Conservation (phyloP, 2,888 invertebrate genomes). For the Drosophila multiciliata region DNA sequence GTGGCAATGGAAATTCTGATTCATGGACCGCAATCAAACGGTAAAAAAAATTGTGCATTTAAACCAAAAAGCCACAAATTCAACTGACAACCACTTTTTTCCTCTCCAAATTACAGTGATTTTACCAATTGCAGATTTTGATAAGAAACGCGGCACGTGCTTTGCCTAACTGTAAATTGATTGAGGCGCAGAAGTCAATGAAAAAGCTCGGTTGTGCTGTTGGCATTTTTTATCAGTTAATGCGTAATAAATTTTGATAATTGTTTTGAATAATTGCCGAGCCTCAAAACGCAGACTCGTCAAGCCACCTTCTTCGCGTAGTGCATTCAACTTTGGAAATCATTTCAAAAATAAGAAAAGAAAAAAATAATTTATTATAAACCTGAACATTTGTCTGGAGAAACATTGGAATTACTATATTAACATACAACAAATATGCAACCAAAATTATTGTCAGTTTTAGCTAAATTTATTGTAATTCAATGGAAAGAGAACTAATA, state of each 20-base stretch:
- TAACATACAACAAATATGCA: conserved; percentile 37
- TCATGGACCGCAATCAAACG: conserved; percentile 57
- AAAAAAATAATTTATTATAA: not conserved
- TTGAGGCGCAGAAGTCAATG: conserved; percentile 46
- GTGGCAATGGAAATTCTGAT: conserved; percentile 56
- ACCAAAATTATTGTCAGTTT: conserved; percentile 59
- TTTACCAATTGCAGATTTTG: conserved; percentile 1
- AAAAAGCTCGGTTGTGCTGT: conserved; percentile 14
- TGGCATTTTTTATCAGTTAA: conserved; percentile 44
- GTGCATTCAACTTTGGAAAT: conserved; percentile 71
- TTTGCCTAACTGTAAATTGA: conserved; percentile 60
- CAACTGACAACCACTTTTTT: not conserved
- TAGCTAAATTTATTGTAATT: conserved; percentile 42
- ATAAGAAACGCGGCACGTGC: conserved; percentile 61
- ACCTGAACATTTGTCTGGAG: conserved; percentile 10
- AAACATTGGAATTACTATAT: conserved; percentile 30
- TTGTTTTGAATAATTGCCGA: conserved; percentile 22
- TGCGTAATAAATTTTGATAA: conserved; percentile 33
- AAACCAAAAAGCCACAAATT: conserved; percentile 31
- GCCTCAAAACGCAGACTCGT: conserved; percentile 19
- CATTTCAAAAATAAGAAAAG: conserved; percentile 36
- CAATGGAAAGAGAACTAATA: conserved; percentile 35
- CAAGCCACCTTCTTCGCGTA: conserved; percentile 37
- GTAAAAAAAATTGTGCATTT: conserved; percentile 40
- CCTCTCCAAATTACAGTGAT: not conserved